Base-by-base conservation (phyloP, 92 coral and sea anemone species). In the Parazoanthus atlanticus region DNA sequence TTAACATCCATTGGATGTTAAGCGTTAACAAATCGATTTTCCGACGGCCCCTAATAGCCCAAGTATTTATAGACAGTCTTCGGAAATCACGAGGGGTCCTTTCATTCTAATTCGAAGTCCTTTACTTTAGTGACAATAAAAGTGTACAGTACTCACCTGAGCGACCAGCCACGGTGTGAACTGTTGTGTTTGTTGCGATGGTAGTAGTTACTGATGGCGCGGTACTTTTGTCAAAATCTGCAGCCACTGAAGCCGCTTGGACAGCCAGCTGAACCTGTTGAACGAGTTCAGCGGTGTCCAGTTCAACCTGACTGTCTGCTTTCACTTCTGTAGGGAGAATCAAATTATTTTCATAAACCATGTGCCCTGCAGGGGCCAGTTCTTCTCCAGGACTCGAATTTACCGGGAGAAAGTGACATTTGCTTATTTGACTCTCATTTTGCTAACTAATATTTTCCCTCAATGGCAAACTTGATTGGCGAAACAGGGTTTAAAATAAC, bases 201-300 rank as follows among this genome's bases (percentile, higher is more conserved):
- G 87, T 15, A 1, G 87, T 70, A 19, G 79, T 71, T 15, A 84
- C 87, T 16, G 79, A 3, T 1, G 87, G 64, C 26, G 87, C 7
- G 1, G 78, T 7, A 26, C 61, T 25, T 29, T 84, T 84, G 70
- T 78, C 70, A 72, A 69, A 64, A 84, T 82, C 64, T 74, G 80
- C 32, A 67, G 94, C 76, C 72, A 56, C 81, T 74, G 78, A 5
- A 11, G 88, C 92, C 82, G 88, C 91, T 78, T 92, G 94, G 71
- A 92, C 91, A 54, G 94, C 93, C 28, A 81, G 89, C 64, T 92
- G 94, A 29, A 92, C 94, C 70, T 92, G 94, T 67, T 92, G 94
- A 2, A 92, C 88, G 8, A 92, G 91, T 58, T 92, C 94, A 33
- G 91, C 86, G 0, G 94, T 66, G 19, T 89, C 91, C 76, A 84